Evolutionary conservation across 2,113 vertebrate species (phyloP).

Genomic region (Emydocephalus ijimae): DNA sequence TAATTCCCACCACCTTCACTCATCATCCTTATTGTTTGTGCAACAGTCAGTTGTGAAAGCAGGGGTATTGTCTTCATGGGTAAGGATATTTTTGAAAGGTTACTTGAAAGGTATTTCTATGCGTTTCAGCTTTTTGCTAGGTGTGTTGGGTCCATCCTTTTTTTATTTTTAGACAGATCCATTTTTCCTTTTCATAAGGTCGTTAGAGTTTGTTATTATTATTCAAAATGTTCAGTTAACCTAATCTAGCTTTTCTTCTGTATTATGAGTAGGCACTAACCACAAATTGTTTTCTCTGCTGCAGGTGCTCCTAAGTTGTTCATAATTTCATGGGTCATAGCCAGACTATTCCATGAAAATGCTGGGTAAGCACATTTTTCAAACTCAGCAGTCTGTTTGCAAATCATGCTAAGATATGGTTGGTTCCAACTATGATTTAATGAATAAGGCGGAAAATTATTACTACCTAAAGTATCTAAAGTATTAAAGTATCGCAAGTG

Average conservation of each 20-base stretch:
- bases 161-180: not conserved
- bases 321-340: conserved; percentile 78
- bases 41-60: not conserved
- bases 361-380: conserved; percentile 72
- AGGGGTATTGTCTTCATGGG: not conserved
- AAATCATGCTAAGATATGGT: not conserved
- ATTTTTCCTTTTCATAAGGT: not conserved
- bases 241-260: not conserved
- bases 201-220: not conserved
- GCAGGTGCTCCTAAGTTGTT: conserved; percentile 79
- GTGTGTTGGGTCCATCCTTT: not conserved
- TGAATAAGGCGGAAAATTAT: not conserved
- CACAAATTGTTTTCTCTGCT: conserved; percentile 21
- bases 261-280: conserved; percentile 8
- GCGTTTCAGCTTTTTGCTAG: not conserved
- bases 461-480: too few relatives aligned
- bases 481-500: not conserved
- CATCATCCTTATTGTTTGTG: not conserved
- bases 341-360: conserved; percentile 84
- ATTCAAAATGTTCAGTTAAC: not conserved
- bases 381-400: not conserved
- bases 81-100: not conserved
- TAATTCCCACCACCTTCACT: not conserved
- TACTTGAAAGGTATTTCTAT: not conserved
- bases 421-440: not conserved